phyloP scores from a whole-genome alignment of 2,113 vertebrate species.

The Rhabdomys dilectus region DNA sequence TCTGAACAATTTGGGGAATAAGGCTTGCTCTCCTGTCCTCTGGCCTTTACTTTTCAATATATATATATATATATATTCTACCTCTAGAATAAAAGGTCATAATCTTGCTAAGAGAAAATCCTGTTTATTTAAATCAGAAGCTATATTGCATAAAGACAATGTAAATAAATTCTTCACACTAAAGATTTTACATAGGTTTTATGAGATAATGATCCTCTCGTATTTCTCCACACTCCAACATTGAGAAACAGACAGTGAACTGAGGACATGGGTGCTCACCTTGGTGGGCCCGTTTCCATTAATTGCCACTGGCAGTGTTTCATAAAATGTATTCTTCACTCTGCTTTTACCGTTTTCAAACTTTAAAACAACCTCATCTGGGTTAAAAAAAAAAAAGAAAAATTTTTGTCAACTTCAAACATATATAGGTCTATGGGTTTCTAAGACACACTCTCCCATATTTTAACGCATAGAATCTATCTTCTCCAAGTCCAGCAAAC shows the following conservation, averaged over 20 bases:
- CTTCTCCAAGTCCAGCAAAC: not conserved
- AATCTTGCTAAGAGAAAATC: not conserved
- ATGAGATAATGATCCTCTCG: not conserved
- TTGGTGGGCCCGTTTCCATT: conserved; percentile 98
- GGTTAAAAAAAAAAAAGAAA: conserved; percentile 62
- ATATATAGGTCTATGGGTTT: not conserved
- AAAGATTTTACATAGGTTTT: not conserved
- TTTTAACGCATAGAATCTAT: not conserved
- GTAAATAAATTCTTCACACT: not conserved
- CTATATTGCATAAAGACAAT: not conserved
- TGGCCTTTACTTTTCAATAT: not conserved
- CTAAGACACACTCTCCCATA: not conserved
- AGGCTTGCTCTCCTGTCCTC: not conserved
- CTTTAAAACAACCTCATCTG: conserved; percentile 97
- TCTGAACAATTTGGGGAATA: not conserved
- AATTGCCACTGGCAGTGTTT: conserved; percentile 93
- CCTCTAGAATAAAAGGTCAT: not conserved
- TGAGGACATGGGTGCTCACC: conserved; percentile 87
- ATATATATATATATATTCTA: too few species aligned
- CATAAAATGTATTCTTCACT: conserved; percentile 94
- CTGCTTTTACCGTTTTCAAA: conserved; percentile 94
- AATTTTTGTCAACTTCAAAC: not conserved
- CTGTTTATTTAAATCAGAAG: conserved; percentile 19
- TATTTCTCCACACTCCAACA: not conserved
- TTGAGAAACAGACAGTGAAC: not conserved